Conservation (phyloP, 2,113 vertebrate species). For the Clarias gariepinus region DNA sequence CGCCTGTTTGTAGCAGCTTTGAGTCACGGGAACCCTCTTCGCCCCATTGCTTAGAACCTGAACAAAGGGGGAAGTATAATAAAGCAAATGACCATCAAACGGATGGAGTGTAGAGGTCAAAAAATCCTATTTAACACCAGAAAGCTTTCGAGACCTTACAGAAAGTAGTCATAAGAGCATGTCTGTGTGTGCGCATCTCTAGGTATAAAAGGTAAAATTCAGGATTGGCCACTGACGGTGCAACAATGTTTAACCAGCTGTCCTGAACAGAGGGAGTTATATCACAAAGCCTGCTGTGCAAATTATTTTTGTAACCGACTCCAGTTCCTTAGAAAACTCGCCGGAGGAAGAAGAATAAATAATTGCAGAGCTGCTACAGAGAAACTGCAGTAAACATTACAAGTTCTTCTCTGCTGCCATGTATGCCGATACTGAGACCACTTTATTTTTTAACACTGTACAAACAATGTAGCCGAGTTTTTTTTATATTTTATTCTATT, state of each 20-base stretch:
- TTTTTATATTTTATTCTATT: no score
- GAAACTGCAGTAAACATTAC: background rate
- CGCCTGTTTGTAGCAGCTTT: constrained; percentile 39
- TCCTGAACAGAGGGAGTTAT: background rate
- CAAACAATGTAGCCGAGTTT: no score
- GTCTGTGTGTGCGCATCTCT: no score
- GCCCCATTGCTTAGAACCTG: constrained; percentile 74
- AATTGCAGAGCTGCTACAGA: background rate
- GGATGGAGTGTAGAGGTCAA: background rate
- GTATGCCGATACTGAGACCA: background rate
- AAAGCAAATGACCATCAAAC: background rate
- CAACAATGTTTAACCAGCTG: background rate
- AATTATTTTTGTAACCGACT: background rate
- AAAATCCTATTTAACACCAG: background rate
- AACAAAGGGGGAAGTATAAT: constrained; percentile 4
- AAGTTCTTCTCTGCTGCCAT: background rate
- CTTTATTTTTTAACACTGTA: no score
- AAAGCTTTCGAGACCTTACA: background rate
- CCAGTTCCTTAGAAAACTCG: background rate
- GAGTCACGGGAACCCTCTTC: constrained; percentile 77
- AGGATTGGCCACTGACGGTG: background rate
- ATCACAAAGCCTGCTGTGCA: background rate
- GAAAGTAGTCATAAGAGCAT: no score
- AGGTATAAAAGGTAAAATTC: background rate
- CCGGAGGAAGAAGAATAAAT: background rate